These are phyloP conservation scores for Hemicrepidius hirtus DNA, from an alignment of 2,888 invertebrate species.

Conservation along the genomic window DNA sequence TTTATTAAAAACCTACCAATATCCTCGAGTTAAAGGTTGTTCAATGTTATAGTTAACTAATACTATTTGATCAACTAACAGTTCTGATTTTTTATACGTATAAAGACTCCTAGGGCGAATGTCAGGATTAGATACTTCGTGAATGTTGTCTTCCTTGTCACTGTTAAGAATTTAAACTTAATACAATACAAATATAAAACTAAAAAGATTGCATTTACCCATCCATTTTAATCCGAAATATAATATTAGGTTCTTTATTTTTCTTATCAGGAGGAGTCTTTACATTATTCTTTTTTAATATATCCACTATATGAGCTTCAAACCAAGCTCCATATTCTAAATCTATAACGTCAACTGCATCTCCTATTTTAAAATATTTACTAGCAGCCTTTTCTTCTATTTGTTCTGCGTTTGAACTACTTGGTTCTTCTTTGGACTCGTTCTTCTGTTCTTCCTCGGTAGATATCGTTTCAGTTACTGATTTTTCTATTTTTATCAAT, in stretches of 20 bases:
- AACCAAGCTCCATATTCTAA: slow-evolving; percentile 82
- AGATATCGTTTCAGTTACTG: background rate
- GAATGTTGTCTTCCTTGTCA: slow-evolving; percentile 64
- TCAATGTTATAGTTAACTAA: slow-evolving; percentile 87
- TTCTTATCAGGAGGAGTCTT: slow-evolving; percentile 20
- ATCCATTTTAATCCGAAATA: slow-evolving; percentile 71
- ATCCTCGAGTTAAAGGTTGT: slow-evolving; percentile 78
- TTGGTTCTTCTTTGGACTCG: slow-evolving; percentile 55
- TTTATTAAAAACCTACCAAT: slow-evolving; percentile 74
- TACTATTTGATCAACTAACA: slow-evolving; percentile 78
- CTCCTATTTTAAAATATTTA: slow-evolving; percentile 76
- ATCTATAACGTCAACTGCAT: slow-evolving; percentile 80
- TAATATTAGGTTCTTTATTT: slow-evolving; percentile 67
- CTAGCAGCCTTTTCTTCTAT: slow-evolving; percentile 63
- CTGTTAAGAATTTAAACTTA: slow-evolving; percentile 17
- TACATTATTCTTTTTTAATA: slow-evolving; percentile 67
- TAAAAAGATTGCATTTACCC: slow-evolving; percentile 58
- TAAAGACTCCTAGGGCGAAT: slow-evolving; percentile 82
- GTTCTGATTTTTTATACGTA: slow-evolving; percentile 73
- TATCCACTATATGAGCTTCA: slow-evolving; percentile 79
- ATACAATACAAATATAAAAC: background rate
- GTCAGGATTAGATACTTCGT: slow-evolving; percentile 71
- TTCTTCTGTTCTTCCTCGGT: background rate
- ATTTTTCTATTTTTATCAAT: slow-evolving; percentile 70
- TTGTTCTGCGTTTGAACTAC: background rate